Evolutionary conservation across 2,888 invertebrate species (phyloP).

Genomic region (Stramonita haemastoma): DNA sequence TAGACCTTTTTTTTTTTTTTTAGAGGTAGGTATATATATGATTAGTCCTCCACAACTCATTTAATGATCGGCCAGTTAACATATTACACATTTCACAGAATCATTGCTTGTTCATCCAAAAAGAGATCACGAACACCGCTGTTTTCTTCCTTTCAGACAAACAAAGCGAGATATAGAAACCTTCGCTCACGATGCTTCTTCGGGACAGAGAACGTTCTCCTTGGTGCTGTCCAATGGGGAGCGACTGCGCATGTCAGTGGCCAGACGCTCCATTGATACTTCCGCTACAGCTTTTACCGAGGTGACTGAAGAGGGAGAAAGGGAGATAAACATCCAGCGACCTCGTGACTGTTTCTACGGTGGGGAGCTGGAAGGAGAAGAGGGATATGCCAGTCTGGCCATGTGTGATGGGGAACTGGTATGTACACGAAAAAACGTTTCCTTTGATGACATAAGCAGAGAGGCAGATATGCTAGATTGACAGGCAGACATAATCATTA

Average conservation of each 20-base stretch:
- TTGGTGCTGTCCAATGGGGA: constrained; percentile 18
- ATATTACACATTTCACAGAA: no score
- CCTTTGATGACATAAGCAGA: no score
- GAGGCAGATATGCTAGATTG: no score
- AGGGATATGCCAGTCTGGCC: neutral
- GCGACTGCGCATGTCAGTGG: constrained; percentile 30
- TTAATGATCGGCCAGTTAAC: no score
- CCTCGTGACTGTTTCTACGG: constrained; percentile 34
- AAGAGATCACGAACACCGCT: no score
- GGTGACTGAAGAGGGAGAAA: constrained; percentile 15
- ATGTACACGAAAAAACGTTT: neutral
- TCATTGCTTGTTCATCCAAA: no score
- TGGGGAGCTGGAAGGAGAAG: neutral
- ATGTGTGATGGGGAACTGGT: constrained; percentile 29
- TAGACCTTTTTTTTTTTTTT: no score
- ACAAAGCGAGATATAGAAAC: constrained; percentile 24
- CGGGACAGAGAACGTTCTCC: neutral
- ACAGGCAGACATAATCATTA: no score
- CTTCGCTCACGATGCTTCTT: neutral
- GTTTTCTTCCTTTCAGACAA: constrained; percentile 11
- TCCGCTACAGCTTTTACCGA: neutral
- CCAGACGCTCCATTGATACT: constrained; percentile 2
- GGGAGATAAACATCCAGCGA: neutral
- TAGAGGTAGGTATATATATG: no score
- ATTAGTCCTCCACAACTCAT: no score